Evolutionary conservation across 2,888 invertebrate genomes (phyloP).

Genomic region (Deilephila elpenor): DNA sequence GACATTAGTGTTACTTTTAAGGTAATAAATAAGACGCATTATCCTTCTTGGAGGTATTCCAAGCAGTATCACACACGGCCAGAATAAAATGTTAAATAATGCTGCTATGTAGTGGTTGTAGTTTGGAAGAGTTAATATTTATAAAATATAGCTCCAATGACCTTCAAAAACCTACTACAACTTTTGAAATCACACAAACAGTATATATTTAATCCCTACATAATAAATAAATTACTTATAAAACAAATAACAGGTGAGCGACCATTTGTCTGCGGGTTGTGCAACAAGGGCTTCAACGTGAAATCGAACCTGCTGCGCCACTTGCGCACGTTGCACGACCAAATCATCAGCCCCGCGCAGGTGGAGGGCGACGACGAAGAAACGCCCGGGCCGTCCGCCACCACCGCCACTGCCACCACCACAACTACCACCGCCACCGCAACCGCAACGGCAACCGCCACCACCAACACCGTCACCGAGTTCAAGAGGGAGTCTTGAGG

Average conservation of each 20-base stretch:
- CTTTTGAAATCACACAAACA: too few relatives aligned
- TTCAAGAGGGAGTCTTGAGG: constrained; percentile 77
- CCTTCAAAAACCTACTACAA: too few relatives aligned
- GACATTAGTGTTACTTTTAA: too few relatives aligned
- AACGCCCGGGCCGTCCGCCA: constrained; percentile 51
- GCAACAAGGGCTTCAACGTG: constrained; percentile 91
- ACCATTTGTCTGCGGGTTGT: constrained; percentile 89
- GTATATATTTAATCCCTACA: not conserved
- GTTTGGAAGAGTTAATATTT: too few relatives aligned
- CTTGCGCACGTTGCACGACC: constrained; percentile 90
- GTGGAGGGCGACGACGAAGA: constrained; percentile 57
- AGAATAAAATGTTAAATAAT: too few relatives aligned
- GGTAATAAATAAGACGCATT: too few relatives aligned
- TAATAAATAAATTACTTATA: not conserved
- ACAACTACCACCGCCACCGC: not conserved
- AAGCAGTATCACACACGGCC: too few relatives aligned
- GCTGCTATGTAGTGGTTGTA: too few relatives aligned
- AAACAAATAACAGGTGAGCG: constrained; percentile 81
- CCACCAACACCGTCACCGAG: constrained; percentile 35
- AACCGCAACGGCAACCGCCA: not conserved
- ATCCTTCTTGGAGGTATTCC: too few relatives aligned
- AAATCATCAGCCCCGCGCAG: constrained; percentile 75
- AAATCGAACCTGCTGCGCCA: constrained; percentile 91
- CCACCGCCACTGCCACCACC: not conserved
- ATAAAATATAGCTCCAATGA: too few relatives aligned